phyloP scores from a whole-genome alignment of 2,888 invertebrate species.

The Phortica okadai region DNA sequence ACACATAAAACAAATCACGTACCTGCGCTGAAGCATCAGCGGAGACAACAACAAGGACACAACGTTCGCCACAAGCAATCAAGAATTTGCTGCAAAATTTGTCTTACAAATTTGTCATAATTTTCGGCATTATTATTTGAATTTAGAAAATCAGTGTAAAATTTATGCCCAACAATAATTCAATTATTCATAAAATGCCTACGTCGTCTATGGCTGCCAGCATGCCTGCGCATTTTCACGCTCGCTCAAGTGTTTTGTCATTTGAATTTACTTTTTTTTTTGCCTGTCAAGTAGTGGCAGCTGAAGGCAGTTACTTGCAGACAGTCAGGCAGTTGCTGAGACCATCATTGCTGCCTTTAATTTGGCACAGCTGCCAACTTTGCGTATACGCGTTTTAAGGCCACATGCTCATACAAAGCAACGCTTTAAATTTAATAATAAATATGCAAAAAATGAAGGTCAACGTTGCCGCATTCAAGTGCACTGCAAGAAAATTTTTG shows the following conservation, averaged over 20 bases:
- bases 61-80: slow-evolving; percentile 44
- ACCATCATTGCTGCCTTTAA: slow-evolving; percentile 13
- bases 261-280: no score
- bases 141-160: slow-evolving; percentile 44
- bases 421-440: slow-evolving; percentile 9
- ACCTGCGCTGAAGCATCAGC: not conserved
- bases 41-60: not conserved
- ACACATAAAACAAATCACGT: no score
- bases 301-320: not conserved
- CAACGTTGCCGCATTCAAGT: slow-evolving; percentile 29
- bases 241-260: no score
- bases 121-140: slow-evolving; percentile 4
- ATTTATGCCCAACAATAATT: slow-evolving; percentile 32
- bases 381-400: not conserved
- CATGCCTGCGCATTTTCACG: no score
- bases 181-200: slow-evolving; percentile 15
- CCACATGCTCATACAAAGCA: no score
- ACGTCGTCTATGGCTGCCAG: not conserved
- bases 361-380: slow-evolving; percentile 41
- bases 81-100: slow-evolving; percentile 46
- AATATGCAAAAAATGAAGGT: slow-evolving; percentile 57
- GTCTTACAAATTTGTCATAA: slow-evolving; percentile 37
- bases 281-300: no score
- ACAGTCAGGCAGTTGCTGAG: not conserved
- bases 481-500: no score